Evolutionary conservation across 2,888 invertebrate genomes (phyloP).

Genomic region (Tolmerus cingulatus): DNA sequence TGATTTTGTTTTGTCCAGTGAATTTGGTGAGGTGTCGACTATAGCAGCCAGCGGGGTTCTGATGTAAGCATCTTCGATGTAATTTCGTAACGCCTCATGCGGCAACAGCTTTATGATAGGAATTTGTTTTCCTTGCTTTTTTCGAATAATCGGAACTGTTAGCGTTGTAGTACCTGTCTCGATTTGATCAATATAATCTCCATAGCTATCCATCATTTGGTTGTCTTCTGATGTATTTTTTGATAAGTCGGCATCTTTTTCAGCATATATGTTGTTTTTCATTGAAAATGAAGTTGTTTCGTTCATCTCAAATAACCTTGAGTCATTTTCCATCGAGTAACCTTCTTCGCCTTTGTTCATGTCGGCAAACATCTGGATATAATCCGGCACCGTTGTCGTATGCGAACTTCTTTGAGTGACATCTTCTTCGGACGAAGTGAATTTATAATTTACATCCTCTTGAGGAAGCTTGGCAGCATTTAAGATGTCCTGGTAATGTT

Average conservation of each 20-base stretch:
- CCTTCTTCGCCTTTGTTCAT: constrained; percentile 36
- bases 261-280: constrained; percentile 10
- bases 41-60: constrained; percentile 63
- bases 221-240: constrained; percentile 18
- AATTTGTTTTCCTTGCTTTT: constrained; percentile 59
- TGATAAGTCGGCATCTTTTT: constrained; percentile 5
- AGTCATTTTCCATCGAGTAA: constrained; percentile 35
- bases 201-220: constrained; percentile 12
- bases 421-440: background rate
- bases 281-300: constrained; percentile 26
- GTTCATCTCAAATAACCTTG: background rate
- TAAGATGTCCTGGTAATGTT: constrained; percentile 42
- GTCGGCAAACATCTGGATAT: constrained; percentile 44
- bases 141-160: constrained; percentile 39
- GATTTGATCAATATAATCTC: constrained; percentile 2
- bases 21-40: constrained; percentile 60
- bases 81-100: constrained; percentile 61
- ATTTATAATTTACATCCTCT: background rate
- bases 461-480: background rate
- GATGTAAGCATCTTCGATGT: constrained; percentile 62
- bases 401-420: background rate
- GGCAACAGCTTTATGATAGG: constrained; percentile 54
- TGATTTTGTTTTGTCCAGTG: constrained; percentile 59
- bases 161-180: background rate
- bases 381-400: constrained; percentile 49